Percentiles rank a stretch among this genome's conserved stretches.
phyloP scores from a whole-genome alignment of 64 coral and sea anemone genomes.

The Montipora efflorescens region DNA sequence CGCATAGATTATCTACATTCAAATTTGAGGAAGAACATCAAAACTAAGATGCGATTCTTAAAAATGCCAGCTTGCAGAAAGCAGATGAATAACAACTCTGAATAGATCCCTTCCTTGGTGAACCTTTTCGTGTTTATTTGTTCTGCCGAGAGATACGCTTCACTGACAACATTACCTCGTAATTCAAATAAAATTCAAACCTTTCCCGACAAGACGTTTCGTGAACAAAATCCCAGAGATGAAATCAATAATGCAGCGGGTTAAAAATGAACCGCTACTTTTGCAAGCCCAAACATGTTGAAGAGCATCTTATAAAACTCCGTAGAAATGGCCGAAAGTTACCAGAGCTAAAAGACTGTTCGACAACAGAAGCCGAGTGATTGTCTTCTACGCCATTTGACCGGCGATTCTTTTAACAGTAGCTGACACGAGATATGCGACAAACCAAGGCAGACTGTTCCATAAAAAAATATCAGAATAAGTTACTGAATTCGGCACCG shows the following conservation, averaged over 20 bases:
- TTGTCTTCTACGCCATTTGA: neutral
- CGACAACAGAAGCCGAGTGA: neutral
- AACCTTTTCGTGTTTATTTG: neutral
- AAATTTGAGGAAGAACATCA: neutral
- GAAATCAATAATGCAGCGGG: neutral
- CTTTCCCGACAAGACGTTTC: neutral
- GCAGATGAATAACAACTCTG: neutral
- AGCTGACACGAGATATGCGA: neutral
- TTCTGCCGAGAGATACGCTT: too few relatives aligned
- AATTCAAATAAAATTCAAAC: slow-evolving; percentile 32
- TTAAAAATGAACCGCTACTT: neutral
- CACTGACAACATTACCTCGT: neutral
- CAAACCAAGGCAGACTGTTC: neutral
- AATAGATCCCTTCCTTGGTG: too few relatives aligned
- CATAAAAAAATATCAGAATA: neutral
- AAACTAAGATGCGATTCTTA: neutral
- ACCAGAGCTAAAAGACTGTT: neutral
- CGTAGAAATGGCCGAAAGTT: neutral
- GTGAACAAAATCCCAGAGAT: neutral
- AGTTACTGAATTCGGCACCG: neutral
- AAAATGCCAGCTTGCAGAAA: neutral
- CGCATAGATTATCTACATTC: neutral
- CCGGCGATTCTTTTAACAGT: neutral
- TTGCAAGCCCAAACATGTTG: neutral
- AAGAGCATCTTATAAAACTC: neutral